Conservation (phyloP, 2,888 invertebrate species). For the Oligia strigilis region DNA sequence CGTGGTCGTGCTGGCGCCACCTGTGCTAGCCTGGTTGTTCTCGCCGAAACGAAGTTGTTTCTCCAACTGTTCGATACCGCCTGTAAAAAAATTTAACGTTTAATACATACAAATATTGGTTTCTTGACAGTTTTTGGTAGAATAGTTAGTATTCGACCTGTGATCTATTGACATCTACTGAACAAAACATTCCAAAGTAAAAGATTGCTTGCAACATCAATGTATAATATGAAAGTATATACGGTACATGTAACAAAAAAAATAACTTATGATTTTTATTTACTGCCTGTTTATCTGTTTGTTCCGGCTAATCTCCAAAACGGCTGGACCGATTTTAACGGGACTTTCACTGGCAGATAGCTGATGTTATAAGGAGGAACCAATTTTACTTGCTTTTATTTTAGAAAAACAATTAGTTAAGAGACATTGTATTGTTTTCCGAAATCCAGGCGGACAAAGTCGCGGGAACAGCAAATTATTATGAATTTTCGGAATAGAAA, state of each 20-base stretch:
- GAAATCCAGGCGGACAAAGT: too few relatives aligned
- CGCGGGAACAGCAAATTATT: not conserved
- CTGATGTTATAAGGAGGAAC: too few relatives aligned
- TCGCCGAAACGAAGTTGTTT: slow-evolving; percentile 92
- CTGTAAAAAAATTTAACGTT: slow-evolving; percentile 75
- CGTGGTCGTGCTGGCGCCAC: slow-evolving; percentile 83
- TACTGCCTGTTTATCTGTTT: too few relatives aligned
- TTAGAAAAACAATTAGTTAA: too few relatives aligned
- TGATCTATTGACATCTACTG: not conserved
- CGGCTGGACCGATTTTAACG: not conserved
- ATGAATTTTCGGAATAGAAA: not conserved
- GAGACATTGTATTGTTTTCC: not conserved
- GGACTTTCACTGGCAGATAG: too few relatives aligned
- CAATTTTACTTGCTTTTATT: too few relatives aligned
- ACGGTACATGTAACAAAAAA: too few relatives aligned
- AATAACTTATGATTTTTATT: too few relatives aligned
- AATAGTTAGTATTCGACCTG: too few relatives aligned
- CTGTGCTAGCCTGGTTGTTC: slow-evolving; percentile 80
- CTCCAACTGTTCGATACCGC: slow-evolving; percentile 96
- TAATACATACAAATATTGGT: not conserved
- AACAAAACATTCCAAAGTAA: not conserved
- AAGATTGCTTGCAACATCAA: not conserved
- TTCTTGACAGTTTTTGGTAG: not conserved
- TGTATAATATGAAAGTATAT: too few relatives aligned
- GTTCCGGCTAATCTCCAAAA: not conserved